phyloP scores from a whole-genome alignment of 2,888 invertebrate genomes.

The Oxyteleia sp. region DNA sequence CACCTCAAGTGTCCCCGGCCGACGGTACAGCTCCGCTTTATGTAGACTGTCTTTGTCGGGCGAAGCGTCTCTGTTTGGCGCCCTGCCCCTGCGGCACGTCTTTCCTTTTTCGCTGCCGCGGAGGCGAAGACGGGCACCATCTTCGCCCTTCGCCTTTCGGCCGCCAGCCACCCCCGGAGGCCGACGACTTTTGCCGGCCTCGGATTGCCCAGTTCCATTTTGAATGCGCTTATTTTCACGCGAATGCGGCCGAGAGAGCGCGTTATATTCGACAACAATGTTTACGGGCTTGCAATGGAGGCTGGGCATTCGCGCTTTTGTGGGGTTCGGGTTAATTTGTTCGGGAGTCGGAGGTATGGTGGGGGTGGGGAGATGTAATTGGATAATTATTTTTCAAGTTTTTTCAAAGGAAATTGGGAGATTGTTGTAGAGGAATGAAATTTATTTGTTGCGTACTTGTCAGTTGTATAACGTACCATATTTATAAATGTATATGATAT shows the following conservation, averaged over 20 bases:
- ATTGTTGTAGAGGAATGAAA: too few species aligned
- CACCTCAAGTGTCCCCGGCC: constrained; percentile 87
- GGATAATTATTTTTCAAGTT: neutral
- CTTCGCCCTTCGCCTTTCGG: constrained; percentile 29
- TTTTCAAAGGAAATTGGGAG: too few species aligned
- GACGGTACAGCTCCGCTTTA: too few species aligned
- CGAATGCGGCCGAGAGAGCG: neutral
- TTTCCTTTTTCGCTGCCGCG: neutral
- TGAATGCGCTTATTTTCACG: constrained; percentile 46
- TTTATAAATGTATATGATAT: too few species aligned
- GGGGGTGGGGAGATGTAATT: neutral
- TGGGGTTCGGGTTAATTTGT: constrained; percentile 7
- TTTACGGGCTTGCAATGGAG: constrained; percentile 1
- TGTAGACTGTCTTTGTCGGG: constrained; percentile 57
- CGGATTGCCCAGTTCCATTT: constrained; percentile 48
- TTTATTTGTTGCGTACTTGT: too few species aligned
- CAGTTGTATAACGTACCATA: too few species aligned
- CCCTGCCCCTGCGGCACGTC: constrained; percentile 47
- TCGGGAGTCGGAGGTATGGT: constrained; percentile 3
- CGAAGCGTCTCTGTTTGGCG: constrained; percentile 49
- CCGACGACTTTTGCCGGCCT: constrained; percentile 59
- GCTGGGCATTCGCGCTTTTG: neutral
- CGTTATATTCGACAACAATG: constrained; percentile 1
- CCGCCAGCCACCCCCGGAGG: constrained; percentile 49
- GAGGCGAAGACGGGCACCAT: constrained; percentile 41